These are phyloP conservation scores for Antennarius striatus DNA, from an alignment of 2,113 vertebrate genomes.

Conservation along the genomic window DNA sequence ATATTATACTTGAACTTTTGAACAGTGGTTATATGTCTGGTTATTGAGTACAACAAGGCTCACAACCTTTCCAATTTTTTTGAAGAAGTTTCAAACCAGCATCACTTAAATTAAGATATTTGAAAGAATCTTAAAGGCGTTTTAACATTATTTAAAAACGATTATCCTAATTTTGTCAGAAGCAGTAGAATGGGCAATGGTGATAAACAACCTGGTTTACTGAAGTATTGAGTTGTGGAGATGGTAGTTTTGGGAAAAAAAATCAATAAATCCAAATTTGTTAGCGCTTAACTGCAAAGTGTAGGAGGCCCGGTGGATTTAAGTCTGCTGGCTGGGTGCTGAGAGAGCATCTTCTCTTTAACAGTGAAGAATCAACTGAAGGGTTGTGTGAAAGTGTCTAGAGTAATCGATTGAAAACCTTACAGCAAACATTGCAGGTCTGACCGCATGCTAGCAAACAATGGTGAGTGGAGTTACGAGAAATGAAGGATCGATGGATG, in stretches of 20 bases:
- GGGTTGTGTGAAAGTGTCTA: background rate
- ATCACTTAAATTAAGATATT: too few species aligned
- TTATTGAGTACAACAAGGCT: too few species aligned
- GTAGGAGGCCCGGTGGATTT: background rate
- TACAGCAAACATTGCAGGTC: background rate
- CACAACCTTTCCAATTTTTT: too few species aligned
- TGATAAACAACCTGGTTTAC: background rate
- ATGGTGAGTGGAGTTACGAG: conserved; percentile 2
- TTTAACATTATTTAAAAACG: too few species aligned
- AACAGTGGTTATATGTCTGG: too few species aligned
- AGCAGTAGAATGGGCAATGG: background rate
- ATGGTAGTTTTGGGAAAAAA: background rate
- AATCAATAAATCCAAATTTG: conserved; percentile 23
- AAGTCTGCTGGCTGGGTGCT: conserved; percentile 12
- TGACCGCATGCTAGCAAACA: background rate
- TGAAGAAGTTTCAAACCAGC: too few species aligned
- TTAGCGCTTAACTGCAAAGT: background rate
- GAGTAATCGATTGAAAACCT: conserved; percentile 1
- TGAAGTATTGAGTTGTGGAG: conserved; percentile 2
- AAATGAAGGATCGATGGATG: conserved; percentile 13
- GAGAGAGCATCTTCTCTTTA: conserved; percentile 14
- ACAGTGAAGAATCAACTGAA: background rate
- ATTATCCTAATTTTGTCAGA: too few species aligned
- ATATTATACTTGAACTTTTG: too few species aligned
- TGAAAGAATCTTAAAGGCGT: too few species aligned